Evolutionary conservation across 1,140 invertebrate genomes (phyloP), one percentile per base, ranked within the genome.

Genomic region (Aphis craccivora): DNA sequence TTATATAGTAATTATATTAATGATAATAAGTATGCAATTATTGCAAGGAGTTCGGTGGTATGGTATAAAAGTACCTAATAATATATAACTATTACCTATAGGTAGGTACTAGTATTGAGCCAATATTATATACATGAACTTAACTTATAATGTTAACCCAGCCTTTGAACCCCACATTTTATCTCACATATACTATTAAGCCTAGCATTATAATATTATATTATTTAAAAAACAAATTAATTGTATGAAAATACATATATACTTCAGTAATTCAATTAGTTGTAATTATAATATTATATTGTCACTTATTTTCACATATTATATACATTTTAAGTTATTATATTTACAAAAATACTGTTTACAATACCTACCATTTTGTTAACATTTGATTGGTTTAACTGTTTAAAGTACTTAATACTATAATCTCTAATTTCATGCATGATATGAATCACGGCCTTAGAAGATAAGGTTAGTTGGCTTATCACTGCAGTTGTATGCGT

Each of bases 401-500:
- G 11, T 45, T 11, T 11, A 11, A 76, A 76, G 30, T n/a, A 76
- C n/a, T 76, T 76, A n/a, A 76, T 67, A 67, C 60, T 67, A 76
- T 76, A 76, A 76, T 76, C 60, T 76, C n/a, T 76, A n/a, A 18
- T 76, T 76, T 76, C 60, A 76, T 76, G 60, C 60, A 76, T n/a
- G 60, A 76, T 76, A 76, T 76, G 60, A 30, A 76, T 76, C 60
- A 76, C 60, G 60, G 60, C 60, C 60, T 76, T 76, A 76, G 60
- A 76, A 76, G 60, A 76, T 76, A 76, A n/a, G 60, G 60, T 67
- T 14, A n/a, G 5, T n/a, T 76, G 60, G 30, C 60, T 76, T 76
- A 76, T 76, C 60, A 76, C 60, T 76, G 60, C 60, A 76, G 60
- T 76, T 76, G 60, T 30, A 76, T n/a, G 60, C 30, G 30, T 35